A percentile compares a stretch with the other conserved stretches of the same genome.
phyloP scores from a whole-genome alignment of 2,113 vertebrate genomes.

The Rousettus leschenaultii region DNA sequence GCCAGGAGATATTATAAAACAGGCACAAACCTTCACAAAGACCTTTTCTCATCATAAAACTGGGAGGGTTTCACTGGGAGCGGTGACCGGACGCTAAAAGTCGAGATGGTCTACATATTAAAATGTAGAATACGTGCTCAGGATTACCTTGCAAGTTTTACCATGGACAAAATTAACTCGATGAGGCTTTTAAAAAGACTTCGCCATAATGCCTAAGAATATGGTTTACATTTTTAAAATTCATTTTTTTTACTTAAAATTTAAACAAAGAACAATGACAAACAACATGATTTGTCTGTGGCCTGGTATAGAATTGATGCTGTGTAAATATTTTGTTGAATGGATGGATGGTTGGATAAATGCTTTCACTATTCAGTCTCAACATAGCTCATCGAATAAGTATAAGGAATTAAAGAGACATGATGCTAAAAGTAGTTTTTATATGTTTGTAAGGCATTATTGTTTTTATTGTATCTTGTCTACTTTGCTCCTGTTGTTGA shows the following conservation, averaged over 20 bases:
- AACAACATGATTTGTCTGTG: background rate
- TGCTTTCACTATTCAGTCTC: background rate
- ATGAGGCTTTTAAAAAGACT: background rate
- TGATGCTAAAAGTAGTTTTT: constrained; percentile 18
- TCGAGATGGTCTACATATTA: background rate
- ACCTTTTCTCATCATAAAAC: background rate
- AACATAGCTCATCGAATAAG: background rate
- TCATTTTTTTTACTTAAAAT: background rate
- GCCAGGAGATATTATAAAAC: background rate
- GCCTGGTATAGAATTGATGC: background rate
- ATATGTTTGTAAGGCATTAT: background rate
- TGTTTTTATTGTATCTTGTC: background rate
- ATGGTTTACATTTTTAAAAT: background rate
- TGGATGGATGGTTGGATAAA: background rate
- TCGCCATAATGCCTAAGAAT: background rate
- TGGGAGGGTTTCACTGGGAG: background rate
- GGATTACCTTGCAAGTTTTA: background rate
- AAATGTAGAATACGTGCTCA: background rate
- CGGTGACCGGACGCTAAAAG: background rate
- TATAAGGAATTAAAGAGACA: background rate
- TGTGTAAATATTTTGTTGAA: background rate
- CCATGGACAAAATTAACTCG: background rate
- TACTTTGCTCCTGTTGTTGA: background rate
- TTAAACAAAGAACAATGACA: background rate
- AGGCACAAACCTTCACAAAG: background rate